phyloP scores from a whole-genome alignment of 2,888 invertebrate genomes.

The Pemphredon lugubris region DNA sequence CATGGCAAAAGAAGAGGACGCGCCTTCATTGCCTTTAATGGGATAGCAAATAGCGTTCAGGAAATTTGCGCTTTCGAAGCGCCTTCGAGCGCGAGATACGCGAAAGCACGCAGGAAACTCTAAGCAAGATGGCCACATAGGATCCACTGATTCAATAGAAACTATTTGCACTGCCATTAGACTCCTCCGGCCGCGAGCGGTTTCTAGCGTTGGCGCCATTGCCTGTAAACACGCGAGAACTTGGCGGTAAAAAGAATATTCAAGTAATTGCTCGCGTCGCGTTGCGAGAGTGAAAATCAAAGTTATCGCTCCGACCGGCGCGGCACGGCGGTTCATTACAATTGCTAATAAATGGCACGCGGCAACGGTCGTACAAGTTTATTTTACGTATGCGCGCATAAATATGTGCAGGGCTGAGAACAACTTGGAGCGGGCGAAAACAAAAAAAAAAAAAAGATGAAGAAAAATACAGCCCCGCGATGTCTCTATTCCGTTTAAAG shows the following conservation, averaged over 20 bases:
- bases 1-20: slow-evolving; percentile 60
- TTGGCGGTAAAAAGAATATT: slow-evolving; percentile 5
- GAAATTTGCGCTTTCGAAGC: slow-evolving; percentile 75
- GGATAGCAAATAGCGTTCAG: slow-evolving; percentile 74
- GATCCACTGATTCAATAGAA: slow-evolving; percentile 70
- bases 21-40: slow-evolving; percentile 72
- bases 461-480: slow-evolving; percentile 40
- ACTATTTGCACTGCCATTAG: slow-evolving; percentile 76
- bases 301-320: slow-evolving; percentile 57
- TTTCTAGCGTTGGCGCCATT: slow-evolving; percentile 48
- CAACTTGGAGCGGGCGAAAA: slow-evolving; percentile 1
- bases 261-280: slow-evolving; percentile 36
- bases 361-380: slow-evolving; percentile 42
- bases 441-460: no score
- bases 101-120: slow-evolving; percentile 66
- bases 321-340: slow-evolving; percentile 53
- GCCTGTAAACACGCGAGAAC: slow-evolving; percentile 44
- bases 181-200: slow-evolving; percentile 35
- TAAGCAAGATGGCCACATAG: slow-evolving; percentile 61
- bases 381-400: slow-evolving; percentile 32
- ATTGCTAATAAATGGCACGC: slow-evolving; percentile 59
- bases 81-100: slow-evolving; percentile 51
- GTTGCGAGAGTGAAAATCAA: slow-evolving; percentile 49
- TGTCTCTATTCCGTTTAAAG: slow-evolving; percentile 50
- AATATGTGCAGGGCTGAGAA: slow-evolving; percentile 26